Conservation (phyloP, 2,888 invertebrate species). For the Lithosia quadra region DNA sequence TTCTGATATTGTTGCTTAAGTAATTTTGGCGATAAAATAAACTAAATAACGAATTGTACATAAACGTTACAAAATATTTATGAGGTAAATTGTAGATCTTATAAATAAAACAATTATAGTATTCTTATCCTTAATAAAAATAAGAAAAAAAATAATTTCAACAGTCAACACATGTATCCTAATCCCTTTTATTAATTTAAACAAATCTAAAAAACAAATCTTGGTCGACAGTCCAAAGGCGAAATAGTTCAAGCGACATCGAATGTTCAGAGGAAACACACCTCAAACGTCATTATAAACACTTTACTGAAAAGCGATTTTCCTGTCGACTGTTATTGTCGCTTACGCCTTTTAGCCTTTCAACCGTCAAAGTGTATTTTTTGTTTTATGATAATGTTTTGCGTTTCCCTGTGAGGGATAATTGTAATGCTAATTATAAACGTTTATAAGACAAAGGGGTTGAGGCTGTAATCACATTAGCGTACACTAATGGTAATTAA, state of each 20-base stretch:
- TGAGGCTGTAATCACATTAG: background rate
- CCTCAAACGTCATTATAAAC: too few species aligned
- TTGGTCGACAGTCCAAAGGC: too few species aligned
- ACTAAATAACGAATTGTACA: background rate
- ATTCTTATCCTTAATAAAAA: background rate
- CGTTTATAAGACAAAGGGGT: slow-evolving; percentile 4
- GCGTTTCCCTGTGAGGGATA: slow-evolving; percentile 3
- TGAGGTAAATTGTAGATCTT: background rate
- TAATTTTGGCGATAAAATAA: background rate
- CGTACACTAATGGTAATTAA: background rate
- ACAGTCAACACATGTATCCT: background rate
- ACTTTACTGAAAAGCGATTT: too few species aligned
- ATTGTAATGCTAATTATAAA: background rate
- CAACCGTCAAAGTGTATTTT: background rate
- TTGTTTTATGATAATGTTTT: background rate
- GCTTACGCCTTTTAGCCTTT: too few species aligned
- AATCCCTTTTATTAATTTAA: background rate
- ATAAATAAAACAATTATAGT: too few species aligned
- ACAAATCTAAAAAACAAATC: too few species aligned
- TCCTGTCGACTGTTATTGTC: too few species aligned
- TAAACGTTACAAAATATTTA: background rate
- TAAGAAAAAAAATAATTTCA: background rate
- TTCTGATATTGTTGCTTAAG: background rate
- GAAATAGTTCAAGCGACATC: too few species aligned
- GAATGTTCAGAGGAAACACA: too few species aligned